phyloP scores from a whole-genome alignment of 2,797 vertebrate genomes.

The Gallirallus australis region DNA sequence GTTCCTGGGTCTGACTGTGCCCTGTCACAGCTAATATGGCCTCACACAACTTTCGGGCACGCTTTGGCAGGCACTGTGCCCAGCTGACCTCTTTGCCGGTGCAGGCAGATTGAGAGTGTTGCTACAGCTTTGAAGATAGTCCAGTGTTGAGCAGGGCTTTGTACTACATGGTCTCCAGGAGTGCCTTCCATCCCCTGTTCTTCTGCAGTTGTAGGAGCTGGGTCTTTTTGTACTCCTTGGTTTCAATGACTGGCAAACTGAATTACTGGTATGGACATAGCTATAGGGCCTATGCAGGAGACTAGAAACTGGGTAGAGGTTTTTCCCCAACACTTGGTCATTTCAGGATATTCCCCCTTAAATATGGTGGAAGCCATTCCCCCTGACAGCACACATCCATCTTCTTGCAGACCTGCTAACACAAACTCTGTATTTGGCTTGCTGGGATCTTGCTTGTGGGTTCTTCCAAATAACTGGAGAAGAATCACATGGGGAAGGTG shows the following conservation, averaged over 20 bases:
- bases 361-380: neutral
- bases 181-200: neutral
- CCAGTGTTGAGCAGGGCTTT: accelerated
- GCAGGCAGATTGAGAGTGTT: neutral
- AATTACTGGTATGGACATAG: neutral
- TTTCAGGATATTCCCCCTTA: neutral
- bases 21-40: neutral
- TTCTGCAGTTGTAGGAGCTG: neutral
- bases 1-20: neutral
- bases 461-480: neutral
- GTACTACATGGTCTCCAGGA: neutral
- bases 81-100: neutral
- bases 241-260: neutral
- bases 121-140: neutral
- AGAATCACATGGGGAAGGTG: neutral
- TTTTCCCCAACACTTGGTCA: neutral
- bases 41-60: accelerated
- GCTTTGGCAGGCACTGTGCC: neutral
- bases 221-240: neutral
- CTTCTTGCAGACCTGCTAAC: neutral
- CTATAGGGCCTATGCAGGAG: neutral
- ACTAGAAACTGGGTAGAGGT: accelerated
- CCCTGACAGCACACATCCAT: neutral
- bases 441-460: neutral
- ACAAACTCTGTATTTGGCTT: neutral